Evolutionary conservation across 2,797 vertebrate species (phyloP).

Genomic region (Vespertilio murinus): DNA sequence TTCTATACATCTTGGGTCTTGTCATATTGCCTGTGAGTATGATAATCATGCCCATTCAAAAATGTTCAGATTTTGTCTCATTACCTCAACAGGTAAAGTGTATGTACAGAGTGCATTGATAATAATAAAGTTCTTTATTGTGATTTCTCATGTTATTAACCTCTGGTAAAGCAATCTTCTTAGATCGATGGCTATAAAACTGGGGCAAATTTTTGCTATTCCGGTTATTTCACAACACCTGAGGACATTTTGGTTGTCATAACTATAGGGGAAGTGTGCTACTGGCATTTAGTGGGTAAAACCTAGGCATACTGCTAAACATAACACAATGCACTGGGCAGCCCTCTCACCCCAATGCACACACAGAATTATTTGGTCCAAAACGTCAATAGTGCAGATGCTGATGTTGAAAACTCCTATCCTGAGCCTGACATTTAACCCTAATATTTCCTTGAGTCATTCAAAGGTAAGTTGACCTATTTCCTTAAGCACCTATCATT

Average conservation of each 20-base stretch:
- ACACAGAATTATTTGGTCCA: background rate
- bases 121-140: background rate
- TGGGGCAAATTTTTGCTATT: background rate
- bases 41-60: background rate
- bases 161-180: background rate
- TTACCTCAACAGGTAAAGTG: background rate
- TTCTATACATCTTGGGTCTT: background rate
- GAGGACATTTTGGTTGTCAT: background rate
- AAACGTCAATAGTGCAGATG: background rate
- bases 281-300: background rate
- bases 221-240: background rate
- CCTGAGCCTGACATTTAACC: background rate
- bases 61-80: background rate
- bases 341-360: rapidly evolving
- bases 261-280: background rate
- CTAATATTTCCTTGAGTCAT: background rate
- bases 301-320: background rate
- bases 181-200: background rate
- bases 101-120: background rate
- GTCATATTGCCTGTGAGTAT: background rate
- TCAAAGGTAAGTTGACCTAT: background rate
- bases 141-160: background rate
- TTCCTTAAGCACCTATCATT: background rate
- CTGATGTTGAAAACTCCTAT: background rate
- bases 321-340: background rate